A percentile compares a stretch with the other conserved stretches of the same genome.
phyloP scores from a whole-genome alignment of 2,888 invertebrate genomes.

The Marronus borbonicus region DNA sequence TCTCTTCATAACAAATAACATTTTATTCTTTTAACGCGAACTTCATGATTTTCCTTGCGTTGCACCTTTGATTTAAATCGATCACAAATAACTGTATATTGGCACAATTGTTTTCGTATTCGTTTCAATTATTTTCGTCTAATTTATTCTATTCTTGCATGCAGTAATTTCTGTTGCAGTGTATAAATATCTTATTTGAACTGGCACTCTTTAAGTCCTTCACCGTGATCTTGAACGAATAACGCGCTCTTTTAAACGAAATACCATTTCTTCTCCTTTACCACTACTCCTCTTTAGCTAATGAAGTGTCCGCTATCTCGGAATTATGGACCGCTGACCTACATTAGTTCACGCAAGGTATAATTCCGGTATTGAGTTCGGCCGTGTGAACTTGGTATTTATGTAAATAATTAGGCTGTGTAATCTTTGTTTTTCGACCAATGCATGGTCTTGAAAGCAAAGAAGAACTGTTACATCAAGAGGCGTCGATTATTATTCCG shows the following conservation, averaged over 20 bases:
- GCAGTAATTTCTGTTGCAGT: too few relatives aligned
- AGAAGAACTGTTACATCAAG: too few relatives aligned
- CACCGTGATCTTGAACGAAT: slow-evolving; percentile 33
- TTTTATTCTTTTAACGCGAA: slow-evolving; percentile 54
- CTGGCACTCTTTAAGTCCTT: slow-evolving; percentile 4
- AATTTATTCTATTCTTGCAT: too few relatives aligned
- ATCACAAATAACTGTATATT: slow-evolving; percentile 22
- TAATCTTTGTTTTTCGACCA: not conserved
- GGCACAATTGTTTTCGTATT: not conserved
- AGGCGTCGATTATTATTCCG: too few relatives aligned
- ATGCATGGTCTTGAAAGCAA: too few relatives aligned
- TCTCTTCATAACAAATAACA: slow-evolving; percentile 60
- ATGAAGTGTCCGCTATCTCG: not conserved
- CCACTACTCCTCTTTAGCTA: not conserved
- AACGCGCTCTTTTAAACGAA: not conserved
- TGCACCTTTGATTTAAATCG: slow-evolving; percentile 22
- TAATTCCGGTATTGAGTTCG: not conserved
- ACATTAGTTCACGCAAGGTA: not conserved
- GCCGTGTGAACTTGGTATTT: not conserved
- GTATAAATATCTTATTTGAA: too few relatives aligned
- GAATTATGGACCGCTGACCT: not conserved
- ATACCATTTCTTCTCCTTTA: not conserved
- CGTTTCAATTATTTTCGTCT: not conserved
- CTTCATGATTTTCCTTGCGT: not conserved
- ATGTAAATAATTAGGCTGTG: slow-evolving; percentile 2